These are phyloP conservation scores for Heliocidaris tuberculata DNA, from an alignment of 35 echinoderm and acorn worm species.

Conservation along the genomic window DNA sequence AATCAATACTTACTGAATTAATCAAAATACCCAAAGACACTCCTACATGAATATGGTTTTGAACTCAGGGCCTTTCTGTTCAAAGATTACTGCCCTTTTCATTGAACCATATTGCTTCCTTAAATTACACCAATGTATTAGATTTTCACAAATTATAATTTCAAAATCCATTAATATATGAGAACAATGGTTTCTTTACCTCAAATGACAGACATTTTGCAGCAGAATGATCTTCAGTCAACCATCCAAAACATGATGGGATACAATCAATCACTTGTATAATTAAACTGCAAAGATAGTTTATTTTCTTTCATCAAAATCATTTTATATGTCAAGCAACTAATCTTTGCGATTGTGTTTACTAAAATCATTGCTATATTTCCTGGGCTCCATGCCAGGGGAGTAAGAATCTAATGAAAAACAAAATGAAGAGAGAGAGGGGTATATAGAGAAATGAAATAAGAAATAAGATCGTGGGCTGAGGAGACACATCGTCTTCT, in stretches of 20 bases:
- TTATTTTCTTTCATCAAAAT: background rate
- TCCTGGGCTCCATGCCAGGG: background rate
- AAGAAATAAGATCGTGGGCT: background rate
- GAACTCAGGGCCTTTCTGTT: too few species aligned
- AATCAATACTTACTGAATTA: too few species aligned
- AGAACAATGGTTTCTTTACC: too few species aligned
- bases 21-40: too few species aligned
- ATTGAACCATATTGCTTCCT: too few species aligned
- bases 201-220: too few species aligned
- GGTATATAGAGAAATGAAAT: background rate
- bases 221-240: background rate
- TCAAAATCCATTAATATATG: too few species aligned
- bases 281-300: background rate
- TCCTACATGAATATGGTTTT: too few species aligned
- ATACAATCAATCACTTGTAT: background rate
- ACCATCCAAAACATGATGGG: background rate
- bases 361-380: background rate
- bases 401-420: background rate
- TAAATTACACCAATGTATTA: too few species aligned
- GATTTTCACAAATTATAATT: too few species aligned
- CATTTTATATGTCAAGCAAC: background rate
- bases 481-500: background rate
- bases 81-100: too few species aligned
- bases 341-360: background rate
- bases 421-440: background rate